Evolutionary conservation across 2,113 vertebrate species (phyloP), one percentile per base, ranked within the genome.

Genomic region (Rattus rattus): DNA sequence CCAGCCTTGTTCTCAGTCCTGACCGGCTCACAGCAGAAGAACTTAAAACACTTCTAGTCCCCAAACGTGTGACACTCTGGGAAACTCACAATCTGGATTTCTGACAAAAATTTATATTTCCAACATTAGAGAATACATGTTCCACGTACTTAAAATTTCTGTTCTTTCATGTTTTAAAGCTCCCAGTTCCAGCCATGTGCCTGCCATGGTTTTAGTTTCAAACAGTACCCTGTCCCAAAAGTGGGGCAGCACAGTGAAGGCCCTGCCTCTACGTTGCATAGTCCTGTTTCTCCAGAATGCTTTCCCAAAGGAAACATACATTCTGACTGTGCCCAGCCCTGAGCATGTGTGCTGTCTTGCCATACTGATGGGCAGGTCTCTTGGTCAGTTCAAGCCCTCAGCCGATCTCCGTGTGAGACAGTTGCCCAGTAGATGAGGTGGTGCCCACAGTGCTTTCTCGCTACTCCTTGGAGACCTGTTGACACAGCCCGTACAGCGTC

Each of bases 81-180:
- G 87, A 91, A 92, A 43, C 26, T 56, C 65, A 75, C 14, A n/a
- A 30, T 88, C 8, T 79, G 2, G 20, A 26, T 79, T 88, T 88
- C 9, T 85, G 11, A 93, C 24, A 30, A 61, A 43, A 39, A 49
- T 9, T 67, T 28, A 2, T 59, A 52, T 92, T 92, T 96, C 33
- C 26, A 30, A 6, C 67, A 84, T 52, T 83, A 16, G 81, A 43
- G 73, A 76, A 67, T 36, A 43, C 56, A 7, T 36, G n/a, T 67
- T 69, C 30, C 4, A 92, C 22, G 39, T 61, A 88, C 22, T 79
- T 36, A 16, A 92, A 63, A 43, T 59, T 91, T 90, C 33, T 49
- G 16, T 92, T 79, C 56, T 69, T 75, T 92, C 43, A 17, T 65
- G 26, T 91, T 59, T 24, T 52, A 61, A 93, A 90, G 76, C 54